Conservation (phyloP, 2,888 invertebrate species). For the Campoplex nolae region DNA sequence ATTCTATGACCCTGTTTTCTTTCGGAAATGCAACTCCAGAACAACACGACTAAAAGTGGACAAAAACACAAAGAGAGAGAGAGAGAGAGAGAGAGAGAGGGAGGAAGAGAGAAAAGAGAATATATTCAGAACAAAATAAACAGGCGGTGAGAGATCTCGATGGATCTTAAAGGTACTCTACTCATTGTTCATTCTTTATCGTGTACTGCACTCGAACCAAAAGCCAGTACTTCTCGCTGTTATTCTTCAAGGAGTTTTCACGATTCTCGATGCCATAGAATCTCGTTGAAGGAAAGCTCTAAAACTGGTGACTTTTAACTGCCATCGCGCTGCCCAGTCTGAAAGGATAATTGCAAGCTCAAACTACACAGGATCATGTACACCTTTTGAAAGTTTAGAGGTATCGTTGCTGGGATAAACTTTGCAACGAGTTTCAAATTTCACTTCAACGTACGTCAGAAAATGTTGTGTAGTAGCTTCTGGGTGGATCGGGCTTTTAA, state of each 20-base stretch:
- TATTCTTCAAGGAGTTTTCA: constrained; percentile 56
- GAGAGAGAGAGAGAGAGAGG: background rate
- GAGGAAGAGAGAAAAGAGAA: constrained; percentile 19
- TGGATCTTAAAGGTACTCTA: constrained; percentile 5
- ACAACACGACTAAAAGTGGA: background rate
- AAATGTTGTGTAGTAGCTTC: background rate
- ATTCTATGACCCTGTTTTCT: constrained; percentile 59
- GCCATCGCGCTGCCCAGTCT: constrained; percentile 6
- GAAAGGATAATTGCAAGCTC: constrained; percentile 61
- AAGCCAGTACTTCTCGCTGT: constrained; percentile 29
- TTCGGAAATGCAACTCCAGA: constrained; percentile 1
- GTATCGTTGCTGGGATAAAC: constrained; percentile 1
- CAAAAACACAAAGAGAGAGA: background rate
- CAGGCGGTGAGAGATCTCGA: constrained; percentile 15
- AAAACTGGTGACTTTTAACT: constrained; percentile 30
- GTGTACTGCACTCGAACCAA: background rate
- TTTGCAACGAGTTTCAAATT: constrained; percentile 39
- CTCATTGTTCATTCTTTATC: constrained; percentile 28
- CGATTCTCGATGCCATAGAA: constrained; percentile 36
- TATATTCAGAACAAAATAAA: constrained; percentile 41
- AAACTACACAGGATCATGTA: constrained; percentile 42
- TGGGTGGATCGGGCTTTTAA: background rate
- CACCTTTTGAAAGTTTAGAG: constrained; percentile 41
- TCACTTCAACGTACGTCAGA: constrained; percentile 13
- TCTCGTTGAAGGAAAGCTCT: constrained; percentile 47